These are phyloP conservation scores for Heteromyza rotundicornis DNA, from an alignment of 2,888 invertebrate species.

Conservation along the genomic window DNA sequence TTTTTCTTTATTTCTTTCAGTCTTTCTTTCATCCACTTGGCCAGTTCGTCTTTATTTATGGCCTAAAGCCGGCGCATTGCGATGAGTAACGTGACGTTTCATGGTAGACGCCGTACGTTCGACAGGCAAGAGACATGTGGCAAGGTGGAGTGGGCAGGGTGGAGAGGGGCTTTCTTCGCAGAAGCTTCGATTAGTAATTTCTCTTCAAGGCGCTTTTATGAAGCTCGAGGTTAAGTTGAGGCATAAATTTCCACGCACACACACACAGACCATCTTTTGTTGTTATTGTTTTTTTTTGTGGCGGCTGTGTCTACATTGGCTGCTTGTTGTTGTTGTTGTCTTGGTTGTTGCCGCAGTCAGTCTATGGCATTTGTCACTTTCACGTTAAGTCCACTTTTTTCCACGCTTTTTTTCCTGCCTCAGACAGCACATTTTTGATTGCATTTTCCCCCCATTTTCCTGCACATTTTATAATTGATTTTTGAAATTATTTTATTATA, in stretches of 20 bases:
- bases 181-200: conserved; percentile 24
- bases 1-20: neutral
- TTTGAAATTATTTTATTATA: neutral
- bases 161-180: conserved; percentile 13
- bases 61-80: conserved; percentile 9
- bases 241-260: conserved; percentile 7
- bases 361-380: conserved; percentile 43
- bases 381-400: conserved; percentile 38
- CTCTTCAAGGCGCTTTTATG: conserved; percentile 2
- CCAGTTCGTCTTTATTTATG: neutral
- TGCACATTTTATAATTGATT: conserved; percentile 7
- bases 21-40: neutral
- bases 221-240: neutral
- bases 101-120: conserved; percentile 5
- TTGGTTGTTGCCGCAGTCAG: conserved; percentile 7
- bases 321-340: conserved; percentile 9
- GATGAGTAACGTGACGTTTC: conserved; percentile 14
- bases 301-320: too few species aligned
- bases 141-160: neutral
- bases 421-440: conserved; percentile 31
- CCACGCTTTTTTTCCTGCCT: conserved; percentile 18
- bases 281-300: neutral
- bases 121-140: too few species aligned
- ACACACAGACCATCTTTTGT: neutral
- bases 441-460: conserved; percentile 13